Evolutionary conservation across 2,113 vertebrate genomes (phyloP).

Genomic region (Dascyllus trimaculatus): DNA sequence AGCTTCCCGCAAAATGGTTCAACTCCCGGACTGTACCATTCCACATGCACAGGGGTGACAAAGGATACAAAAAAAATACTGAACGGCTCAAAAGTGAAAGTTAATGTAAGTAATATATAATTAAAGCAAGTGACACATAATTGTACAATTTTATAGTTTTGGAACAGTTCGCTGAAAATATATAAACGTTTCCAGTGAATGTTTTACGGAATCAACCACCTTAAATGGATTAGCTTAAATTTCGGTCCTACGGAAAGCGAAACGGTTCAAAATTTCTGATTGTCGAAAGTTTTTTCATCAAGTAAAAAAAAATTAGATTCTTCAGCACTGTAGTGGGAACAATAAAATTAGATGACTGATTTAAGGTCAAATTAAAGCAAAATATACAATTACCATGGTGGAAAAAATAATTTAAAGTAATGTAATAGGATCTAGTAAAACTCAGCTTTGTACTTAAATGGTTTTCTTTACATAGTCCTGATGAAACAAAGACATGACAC

Average conservation of each 20-base stretch:
- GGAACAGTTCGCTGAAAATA: neutral
- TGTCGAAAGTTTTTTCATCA: too few relatives aligned
- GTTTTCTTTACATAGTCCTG: neutral
- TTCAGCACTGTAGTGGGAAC: too few relatives aligned
- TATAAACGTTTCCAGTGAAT: neutral
- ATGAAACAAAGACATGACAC: neutral
- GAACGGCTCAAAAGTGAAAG: neutral
- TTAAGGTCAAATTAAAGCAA: neutral
- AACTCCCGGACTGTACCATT: constrained; percentile 58
- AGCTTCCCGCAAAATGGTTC: constrained; percentile 56
- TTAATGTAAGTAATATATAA: neutral
- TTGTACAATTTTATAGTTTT: fast-evolving
- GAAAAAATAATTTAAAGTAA: too few relatives aligned
- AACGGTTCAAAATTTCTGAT: neutral
- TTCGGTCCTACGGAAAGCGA: constrained; percentile 34
- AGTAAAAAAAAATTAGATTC: too few relatives aligned
- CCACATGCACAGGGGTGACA: neutral
- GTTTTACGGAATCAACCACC: neutral
- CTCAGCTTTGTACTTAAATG: neutral
- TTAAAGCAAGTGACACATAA: neutral
- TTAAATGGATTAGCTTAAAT: fast-evolving
- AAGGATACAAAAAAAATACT: neutral
- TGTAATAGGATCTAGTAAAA: too few relatives aligned
- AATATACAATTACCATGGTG: neutral
- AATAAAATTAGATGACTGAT: neutral